Evolutionary conservation across 2,888 invertebrate genomes (phyloP).

Genomic region (Amphipyra berbera): DNA sequence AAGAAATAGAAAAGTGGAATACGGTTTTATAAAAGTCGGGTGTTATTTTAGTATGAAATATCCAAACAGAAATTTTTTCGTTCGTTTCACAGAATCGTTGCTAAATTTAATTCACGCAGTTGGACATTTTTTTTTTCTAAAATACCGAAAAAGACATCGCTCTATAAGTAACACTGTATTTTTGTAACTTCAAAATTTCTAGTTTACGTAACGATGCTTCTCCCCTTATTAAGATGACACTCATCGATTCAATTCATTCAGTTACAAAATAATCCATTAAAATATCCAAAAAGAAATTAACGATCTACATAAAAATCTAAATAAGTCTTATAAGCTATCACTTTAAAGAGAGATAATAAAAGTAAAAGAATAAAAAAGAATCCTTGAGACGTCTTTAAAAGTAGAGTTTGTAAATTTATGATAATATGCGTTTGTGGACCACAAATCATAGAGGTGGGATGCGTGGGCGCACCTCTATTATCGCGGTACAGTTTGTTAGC

Average conservation of each 20-base stretch:
- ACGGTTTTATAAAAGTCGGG: no score
- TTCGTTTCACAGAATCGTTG: no score
- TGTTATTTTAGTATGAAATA: no score
- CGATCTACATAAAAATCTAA: slow-evolving; percentile 51
- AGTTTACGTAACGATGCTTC: not conserved
- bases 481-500: slow-evolving; percentile 61
- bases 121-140: not conserved
- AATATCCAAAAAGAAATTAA: slow-evolving; percentile 41
- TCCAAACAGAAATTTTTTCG: no score
- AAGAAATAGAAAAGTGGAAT: not conserved
- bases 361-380: slow-evolving; percentile 56
- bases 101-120: no score
- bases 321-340: slow-evolving; percentile 47
- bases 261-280: slow-evolving; percentile 33
- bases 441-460: slow-evolving; percentile 58
- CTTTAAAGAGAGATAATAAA: slow-evolving; percentile 43
- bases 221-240: not conserved
- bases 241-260: slow-evolving; percentile 1
- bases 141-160: not conserved
- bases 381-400: slow-evolving; percentile 67
- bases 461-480: slow-evolving; percentile 70
- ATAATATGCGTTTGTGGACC: slow-evolving; percentile 67
- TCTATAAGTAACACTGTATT: not conserved
- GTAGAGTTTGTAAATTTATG: slow-evolving; percentile 75
- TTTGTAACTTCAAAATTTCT: not conserved